Evolutionary conservation across 2,888 invertebrate species (phyloP).

Genomic region (Drosophila pseudotakahashii): DNA sequence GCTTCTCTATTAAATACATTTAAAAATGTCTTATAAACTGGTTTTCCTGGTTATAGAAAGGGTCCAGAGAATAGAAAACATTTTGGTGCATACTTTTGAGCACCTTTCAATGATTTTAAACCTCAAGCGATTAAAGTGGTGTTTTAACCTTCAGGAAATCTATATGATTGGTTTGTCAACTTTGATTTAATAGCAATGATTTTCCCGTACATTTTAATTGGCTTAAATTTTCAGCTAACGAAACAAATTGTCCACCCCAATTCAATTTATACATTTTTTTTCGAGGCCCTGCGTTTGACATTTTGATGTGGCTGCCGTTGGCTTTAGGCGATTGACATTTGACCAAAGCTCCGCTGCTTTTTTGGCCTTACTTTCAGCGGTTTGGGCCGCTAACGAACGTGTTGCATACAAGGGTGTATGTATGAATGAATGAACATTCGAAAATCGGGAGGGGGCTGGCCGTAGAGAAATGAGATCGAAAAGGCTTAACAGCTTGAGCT

Average conservation of each 20-base stretch:
- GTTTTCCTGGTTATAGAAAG: no score
- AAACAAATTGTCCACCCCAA: slow-evolving; percentile 35
- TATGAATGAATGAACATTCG: neutral
- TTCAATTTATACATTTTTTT: slow-evolving; percentile 6
- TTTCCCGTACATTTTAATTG: neutral
- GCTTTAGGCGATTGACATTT: slow-evolving; percentile 45
- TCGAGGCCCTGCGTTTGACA: slow-evolving; percentile 30
- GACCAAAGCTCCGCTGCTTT: slow-evolving; percentile 24
- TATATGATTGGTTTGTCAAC: no score
- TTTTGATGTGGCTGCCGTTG: slow-evolving; percentile 46
- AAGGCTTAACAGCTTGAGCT: slow-evolving; percentile 45
- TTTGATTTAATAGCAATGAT: no score
- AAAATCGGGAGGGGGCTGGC: neutral
- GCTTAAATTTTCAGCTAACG: neutral
- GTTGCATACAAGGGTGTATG: slow-evolving; percentile 20
- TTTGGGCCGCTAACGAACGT: slow-evolving; percentile 31
- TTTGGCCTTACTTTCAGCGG: slow-evolving; percentile 18
- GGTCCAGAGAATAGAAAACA: no score
- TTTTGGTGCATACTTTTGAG: no score
- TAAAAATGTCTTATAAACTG: no score
- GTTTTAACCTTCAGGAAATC: no score
- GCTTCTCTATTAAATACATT: no score
- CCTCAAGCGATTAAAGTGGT: no score
- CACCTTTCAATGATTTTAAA: no score
- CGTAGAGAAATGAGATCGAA: slow-evolving; percentile 1